Percentiles rank a stretch among this genome's conserved stretches.
Conservation (phyloP, 2,113 vertebrate genomes). For the Hypocryptadius cinnamomeus region DNA sequence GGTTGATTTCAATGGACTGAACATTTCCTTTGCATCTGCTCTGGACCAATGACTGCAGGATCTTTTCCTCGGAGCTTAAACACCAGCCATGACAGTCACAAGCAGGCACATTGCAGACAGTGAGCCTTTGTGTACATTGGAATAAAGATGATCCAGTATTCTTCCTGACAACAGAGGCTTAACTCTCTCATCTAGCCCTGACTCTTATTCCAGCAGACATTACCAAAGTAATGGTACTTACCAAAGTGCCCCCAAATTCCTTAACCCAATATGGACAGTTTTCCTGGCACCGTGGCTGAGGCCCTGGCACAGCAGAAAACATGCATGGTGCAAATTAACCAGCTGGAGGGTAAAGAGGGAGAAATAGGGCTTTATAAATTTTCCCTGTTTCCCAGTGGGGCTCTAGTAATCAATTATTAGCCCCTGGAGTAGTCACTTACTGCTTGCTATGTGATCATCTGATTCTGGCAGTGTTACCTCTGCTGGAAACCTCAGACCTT, state of each 20-base stretch:
- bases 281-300: neutral
- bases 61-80: neutral
- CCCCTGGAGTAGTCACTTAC: neutral
- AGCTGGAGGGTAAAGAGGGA: neutral
- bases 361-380: neutral
- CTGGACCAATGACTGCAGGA: neutral
- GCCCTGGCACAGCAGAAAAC: neutral
- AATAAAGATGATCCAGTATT: neutral
- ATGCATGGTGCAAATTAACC: neutral
- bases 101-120: neutral
- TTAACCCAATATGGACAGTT: neutral
- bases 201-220: neutral
- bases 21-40: neutral
- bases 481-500: conserved; percentile 43
- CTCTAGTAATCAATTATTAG: conserved; percentile 1
- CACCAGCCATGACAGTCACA: rapidly evolving
- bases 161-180: neutral
- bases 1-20: neutral
- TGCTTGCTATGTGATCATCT: conserved; percentile 24
- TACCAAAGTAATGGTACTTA: neutral
- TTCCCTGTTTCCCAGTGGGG: neutral
- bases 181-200: neutral
- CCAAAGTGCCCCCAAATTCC: neutral
- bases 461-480: conserved; percentile 1
- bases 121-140: neutral